Conservation (phyloP, 2,113 vertebrate genomes). For the Phocoena phocoena region DNA sequence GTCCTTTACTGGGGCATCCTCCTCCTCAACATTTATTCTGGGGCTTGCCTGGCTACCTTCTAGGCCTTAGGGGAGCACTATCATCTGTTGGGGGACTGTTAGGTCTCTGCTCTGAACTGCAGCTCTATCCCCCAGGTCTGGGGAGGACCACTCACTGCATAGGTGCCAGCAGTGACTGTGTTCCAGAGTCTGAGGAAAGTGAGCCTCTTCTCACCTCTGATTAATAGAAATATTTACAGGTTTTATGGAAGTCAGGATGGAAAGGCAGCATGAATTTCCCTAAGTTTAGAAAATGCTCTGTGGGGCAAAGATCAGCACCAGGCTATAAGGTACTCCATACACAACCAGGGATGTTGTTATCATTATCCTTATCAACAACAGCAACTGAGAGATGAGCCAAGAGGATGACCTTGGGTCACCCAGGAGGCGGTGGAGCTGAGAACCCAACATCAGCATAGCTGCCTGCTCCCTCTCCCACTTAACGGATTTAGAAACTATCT, state of each 20-base stretch:
- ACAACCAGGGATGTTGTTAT: neutral
- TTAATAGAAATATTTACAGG: neutral
- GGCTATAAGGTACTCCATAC: neutral
- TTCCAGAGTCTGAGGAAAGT: neutral
- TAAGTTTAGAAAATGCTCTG: conserved; percentile 2
- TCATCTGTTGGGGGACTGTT: neutral
- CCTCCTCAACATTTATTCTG: neutral
- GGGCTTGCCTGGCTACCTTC: neutral
- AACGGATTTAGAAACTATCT: conserved; percentile 18
- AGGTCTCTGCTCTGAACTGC: neutral
- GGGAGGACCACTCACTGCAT: neutral
- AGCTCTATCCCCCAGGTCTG: neutral
- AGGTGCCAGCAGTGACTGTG: neutral
- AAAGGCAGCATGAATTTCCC: neutral
- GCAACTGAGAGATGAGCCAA: neutral
- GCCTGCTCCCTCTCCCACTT: neutral
- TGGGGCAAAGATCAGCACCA: neutral
- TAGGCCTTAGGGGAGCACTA: neutral
- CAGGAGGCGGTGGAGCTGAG: neutral
- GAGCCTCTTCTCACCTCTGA: neutral
- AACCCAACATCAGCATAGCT: neutral
- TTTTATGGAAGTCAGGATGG: neutral
- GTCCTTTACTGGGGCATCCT: neutral
- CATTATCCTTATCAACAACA: neutral
- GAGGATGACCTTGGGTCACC: neutral